These are phyloP conservation scores for Nomada lathburiana DNA, from an alignment of 2,888 invertebrate genomes.

Conservation along the genomic window DNA sequence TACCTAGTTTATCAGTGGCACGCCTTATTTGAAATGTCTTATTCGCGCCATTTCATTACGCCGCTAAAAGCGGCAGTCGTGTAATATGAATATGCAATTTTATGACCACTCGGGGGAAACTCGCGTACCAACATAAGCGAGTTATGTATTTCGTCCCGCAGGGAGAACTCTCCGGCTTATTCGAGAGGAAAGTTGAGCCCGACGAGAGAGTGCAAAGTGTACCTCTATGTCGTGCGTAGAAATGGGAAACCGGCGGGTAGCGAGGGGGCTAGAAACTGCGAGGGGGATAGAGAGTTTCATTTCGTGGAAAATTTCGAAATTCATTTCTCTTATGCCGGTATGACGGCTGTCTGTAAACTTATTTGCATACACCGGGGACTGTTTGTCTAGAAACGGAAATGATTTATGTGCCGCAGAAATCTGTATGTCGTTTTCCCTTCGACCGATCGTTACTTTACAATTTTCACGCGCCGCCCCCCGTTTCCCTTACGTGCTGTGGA, in stretches of 20 bases:
- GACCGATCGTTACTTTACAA: slow-evolving; percentile 9
- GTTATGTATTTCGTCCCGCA: slow-evolving; percentile 68
- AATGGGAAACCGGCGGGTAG: background rate
- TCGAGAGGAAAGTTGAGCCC: slow-evolving; percentile 69
- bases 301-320: slow-evolving; percentile 61
- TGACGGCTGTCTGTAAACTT: slow-evolving; percentile 31
- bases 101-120: slow-evolving; percentile 71
- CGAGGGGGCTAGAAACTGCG: background rate
- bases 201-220: slow-evolving; percentile 33
- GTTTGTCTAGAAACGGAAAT: slow-evolving; percentile 40
- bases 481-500: background rate
- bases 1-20: slow-evolving; percentile 38
- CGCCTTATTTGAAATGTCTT: slow-evolving; percentile 59
- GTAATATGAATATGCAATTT: slow-evolving; percentile 76
- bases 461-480: background rate
- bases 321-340: slow-evolving; percentile 48
- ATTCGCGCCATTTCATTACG: slow-evolving; percentile 66
- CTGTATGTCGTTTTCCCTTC: background rate
- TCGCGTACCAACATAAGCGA: slow-evolving; percentile 65
- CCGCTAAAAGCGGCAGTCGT: slow-evolving; percentile 60
- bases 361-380: slow-evolving; percentile 29
- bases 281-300: slow-evolving; percentile 49
- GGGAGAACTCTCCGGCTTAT: slow-evolving; percentile 58
- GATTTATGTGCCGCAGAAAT: slow-evolving; percentile 21
- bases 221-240: slow-evolving; percentile 19